A percentile compares a stretch with the other conserved stretches of the same genome.
These are phyloP conservation scores for Beris chalybata DNA, from an alignment of 2,888 invertebrate genomes.

Conservation along the genomic window DNA sequence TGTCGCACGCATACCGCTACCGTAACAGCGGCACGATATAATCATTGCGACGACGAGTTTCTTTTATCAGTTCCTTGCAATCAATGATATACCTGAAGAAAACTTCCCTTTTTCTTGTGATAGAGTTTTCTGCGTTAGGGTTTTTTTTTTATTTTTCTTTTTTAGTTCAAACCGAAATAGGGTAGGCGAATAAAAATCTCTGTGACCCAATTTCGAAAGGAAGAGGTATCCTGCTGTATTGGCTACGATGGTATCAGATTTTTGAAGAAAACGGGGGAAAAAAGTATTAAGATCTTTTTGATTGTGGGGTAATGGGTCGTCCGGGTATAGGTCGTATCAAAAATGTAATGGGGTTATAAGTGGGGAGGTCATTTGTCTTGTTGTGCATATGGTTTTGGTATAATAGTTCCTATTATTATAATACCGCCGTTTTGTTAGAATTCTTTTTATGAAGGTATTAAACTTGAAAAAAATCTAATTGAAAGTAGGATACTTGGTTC, in stretches of 20 bases:
- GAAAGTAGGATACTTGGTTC: no score
- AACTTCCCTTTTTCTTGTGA: conserved; percentile 2
- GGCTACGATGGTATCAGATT: conserved; percentile 28
- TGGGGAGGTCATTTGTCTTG: conserved; percentile 28
- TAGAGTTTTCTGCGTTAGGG: neutral
- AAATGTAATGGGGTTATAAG: conserved; percentile 32
- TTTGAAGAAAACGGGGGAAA: conserved; percentile 5
- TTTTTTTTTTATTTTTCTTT: conserved; percentile 9
- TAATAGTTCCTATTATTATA: no score
- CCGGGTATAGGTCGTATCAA: conserved; percentile 16
- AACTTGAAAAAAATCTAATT: no score
- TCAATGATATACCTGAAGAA: conserved; percentile 24
- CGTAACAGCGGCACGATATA: conserved; percentile 11
- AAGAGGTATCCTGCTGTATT: neutral
- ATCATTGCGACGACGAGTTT: conserved; percentile 18
- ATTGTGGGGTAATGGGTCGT: conserved; percentile 29
- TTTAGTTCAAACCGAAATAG: conserved; percentile 11
- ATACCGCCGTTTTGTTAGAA: no score
- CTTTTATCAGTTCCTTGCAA: conserved; percentile 22
- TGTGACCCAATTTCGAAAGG: conserved; percentile 30
- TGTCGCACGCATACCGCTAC: conserved; percentile 1
- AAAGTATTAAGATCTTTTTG: conserved; percentile 32
- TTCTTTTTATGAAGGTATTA: no score
- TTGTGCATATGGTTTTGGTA: conserved; percentile 6
- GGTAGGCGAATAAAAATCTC: conserved; percentile 10